Conservation (phyloP, 2,113 vertebrate species). For the Nerophis lumbriciformis region DNA sequence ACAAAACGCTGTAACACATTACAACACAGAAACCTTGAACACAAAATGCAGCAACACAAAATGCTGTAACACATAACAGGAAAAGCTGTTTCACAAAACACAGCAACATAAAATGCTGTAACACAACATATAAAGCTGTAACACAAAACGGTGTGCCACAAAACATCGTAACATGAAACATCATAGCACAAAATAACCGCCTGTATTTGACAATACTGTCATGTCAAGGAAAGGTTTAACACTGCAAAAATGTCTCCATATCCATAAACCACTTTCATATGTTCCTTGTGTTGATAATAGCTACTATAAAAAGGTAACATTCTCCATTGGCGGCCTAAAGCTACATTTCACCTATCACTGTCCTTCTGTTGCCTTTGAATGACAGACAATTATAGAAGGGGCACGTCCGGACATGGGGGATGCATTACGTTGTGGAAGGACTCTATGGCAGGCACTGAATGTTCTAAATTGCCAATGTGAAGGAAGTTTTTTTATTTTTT, state of each 20-base stretch:
- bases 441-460: constrained; percentile 20
- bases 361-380: constrained; percentile 45
- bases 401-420: constrained; percentile 26
- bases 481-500: constrained; percentile 45
- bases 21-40: no score
- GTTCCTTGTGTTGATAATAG: background rate
- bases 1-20: no score
- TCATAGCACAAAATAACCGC: no score
- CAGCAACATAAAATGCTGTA: no score
- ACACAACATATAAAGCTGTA: no score
- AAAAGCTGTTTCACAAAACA: no score
- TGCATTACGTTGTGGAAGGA: constrained; percentile 34
- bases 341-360: constrained; percentile 46
- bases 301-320: constrained; percentile 24
- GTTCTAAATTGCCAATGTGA: constrained; percentile 32
- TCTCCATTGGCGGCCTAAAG: constrained; percentile 29
- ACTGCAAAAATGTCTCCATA: background rate
- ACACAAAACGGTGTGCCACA: no score
- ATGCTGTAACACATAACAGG: no score
- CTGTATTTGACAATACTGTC: no score
- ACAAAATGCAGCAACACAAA: no score
- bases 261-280: background rate
- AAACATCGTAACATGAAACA: no score
- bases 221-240: no score
- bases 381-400: constrained; percentile 47